Evolutionary conservation across 2,797 vertebrate genomes (phyloP).

Genomic region (Oryzias dopingdopingensis): DNA sequence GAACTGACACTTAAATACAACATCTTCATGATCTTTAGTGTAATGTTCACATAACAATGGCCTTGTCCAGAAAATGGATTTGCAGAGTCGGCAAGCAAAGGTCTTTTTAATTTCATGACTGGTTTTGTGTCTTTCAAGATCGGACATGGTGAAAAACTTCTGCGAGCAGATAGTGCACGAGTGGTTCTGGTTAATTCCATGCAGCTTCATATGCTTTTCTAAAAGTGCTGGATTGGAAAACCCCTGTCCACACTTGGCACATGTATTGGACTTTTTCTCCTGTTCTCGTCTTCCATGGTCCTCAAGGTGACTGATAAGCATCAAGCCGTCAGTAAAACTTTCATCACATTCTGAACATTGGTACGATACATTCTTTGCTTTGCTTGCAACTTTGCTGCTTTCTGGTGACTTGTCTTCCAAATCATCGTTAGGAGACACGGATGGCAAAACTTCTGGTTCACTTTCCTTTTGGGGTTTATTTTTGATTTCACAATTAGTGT

Average conservation of each 20-base stretch:
- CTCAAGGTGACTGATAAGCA: constrained; percentile 83
- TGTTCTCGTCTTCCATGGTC: constrained; percentile 78
- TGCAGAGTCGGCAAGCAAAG: constrained; percentile 69
- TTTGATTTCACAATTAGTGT: constrained; percentile 63
- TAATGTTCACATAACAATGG: constrained; percentile 65
- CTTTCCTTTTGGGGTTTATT: constrained; percentile 58
- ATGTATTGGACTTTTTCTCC: constrained; percentile 61
- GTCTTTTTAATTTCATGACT: constrained; percentile 68
- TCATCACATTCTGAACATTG: constrained; percentile 82
- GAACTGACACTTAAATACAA: constrained; percentile 61
- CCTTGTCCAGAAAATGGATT: constrained; percentile 64
- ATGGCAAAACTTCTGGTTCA: constrained; percentile 65
- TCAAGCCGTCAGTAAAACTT: constrained; percentile 81
- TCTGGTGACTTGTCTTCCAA: constrained; percentile 22
- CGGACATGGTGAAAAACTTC: constrained; percentile 45
- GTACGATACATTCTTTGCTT: constrained; percentile 67
- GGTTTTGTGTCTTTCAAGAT: constrained; percentile 68
- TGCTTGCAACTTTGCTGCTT: constrained; percentile 16
- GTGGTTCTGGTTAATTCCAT: constrained; percentile 41
- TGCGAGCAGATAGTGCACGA: constrained; percentile 67
- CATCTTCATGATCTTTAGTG: constrained; percentile 50
- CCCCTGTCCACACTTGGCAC: constrained; percentile 62
- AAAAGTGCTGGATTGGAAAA: constrained; percentile 59
- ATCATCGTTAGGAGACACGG: constrained; percentile 68
- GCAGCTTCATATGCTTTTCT: constrained; percentile 69